Evolutionary conservation across 2,113 vertebrate species (phyloP), one percentile per base, ranked within the genome.

Genomic region (Archilochus colubris): DNA sequence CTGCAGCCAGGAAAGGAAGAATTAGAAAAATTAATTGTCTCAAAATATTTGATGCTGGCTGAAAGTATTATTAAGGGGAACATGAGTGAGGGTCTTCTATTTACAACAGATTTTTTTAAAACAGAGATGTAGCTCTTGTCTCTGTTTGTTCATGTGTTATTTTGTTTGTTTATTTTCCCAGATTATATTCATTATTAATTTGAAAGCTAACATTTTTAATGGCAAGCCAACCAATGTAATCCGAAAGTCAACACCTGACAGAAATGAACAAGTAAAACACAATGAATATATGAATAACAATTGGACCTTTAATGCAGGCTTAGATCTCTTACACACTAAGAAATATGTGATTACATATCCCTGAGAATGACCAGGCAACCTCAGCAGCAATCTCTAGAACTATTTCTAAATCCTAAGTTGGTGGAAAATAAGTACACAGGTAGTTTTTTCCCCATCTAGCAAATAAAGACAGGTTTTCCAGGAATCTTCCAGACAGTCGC

Each of bases 101-200:
- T 90, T 87, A 83, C 62, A 78, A 82, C 16, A n/a, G 18, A 20
- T 53, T 53, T 51, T 51, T 55, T 62, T 5, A 9, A 68, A 82
- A 54, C 18, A 79, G 24, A 64, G 25, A 67, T 2, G 1, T 51
- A 79, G 40, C 61, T 86, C 61, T 84, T 21, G n/a, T 64, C 57
- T 92, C 54, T 73, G 22, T 72, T 12, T 84, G 19, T 68, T 78
- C 46, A 59, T 91, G 94, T 84, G 43, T 86, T 88, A 74, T 62
- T 76, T 85, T 78, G 81, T 84, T 94, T 94, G 53, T 93, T 86
- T 91, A 46, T 86, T 80, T 86, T 87, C 15, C 11, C 19, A 51
- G 58, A 80, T 80, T 23, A 33, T 94, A 95, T 95, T 89, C 94
- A 96, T 96, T 97, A 96, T 96, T 96, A 86, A 97, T 95, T 94